Evolutionary conservation across 92 coral and sea anemone genomes (phyloP).

Genomic region (Epizoanthus rinbou): DNA sequence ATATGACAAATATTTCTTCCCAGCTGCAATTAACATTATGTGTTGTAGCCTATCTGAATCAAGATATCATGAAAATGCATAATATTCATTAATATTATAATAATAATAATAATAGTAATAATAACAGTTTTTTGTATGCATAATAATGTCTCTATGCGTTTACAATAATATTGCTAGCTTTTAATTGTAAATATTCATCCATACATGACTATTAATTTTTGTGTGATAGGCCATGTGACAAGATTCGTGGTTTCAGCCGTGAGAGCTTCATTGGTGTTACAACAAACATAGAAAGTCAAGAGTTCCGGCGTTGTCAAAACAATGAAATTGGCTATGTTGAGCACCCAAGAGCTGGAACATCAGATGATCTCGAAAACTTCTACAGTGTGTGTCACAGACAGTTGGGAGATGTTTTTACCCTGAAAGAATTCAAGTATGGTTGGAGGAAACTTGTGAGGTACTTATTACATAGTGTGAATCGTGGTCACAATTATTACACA

Average conservation of each 20-base stretch:
- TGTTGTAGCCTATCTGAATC: no score
- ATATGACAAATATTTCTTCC: no score
- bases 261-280: constrained; percentile 42
- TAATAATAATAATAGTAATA: no score
- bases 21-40: no score
- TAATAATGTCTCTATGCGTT: no score
- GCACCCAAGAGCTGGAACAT: constrained; percentile 50
- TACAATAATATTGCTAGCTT: no score
- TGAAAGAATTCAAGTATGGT: constrained; percentile 38
- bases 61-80: no score
- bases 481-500: not conserved
- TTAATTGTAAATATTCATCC: no score
- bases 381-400: constrained; percentile 30
- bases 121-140: no score
- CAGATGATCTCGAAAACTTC: constrained; percentile 46
- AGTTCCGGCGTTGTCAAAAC: constrained; percentile 22
- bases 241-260: constrained; percentile 39
- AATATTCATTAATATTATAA: no score
- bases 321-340: constrained; percentile 39
- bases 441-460: constrained; percentile 51
- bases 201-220: no score
- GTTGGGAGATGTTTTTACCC: constrained; percentile 35
- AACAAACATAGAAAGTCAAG: constrained; percentile 41
- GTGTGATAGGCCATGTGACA: constrained; percentile 14
- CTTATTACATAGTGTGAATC: not conserved